Evolutionary conservation across 1,140 invertebrate genomes (phyloP).

Genomic region (Bicyclus anynana): DNA sequence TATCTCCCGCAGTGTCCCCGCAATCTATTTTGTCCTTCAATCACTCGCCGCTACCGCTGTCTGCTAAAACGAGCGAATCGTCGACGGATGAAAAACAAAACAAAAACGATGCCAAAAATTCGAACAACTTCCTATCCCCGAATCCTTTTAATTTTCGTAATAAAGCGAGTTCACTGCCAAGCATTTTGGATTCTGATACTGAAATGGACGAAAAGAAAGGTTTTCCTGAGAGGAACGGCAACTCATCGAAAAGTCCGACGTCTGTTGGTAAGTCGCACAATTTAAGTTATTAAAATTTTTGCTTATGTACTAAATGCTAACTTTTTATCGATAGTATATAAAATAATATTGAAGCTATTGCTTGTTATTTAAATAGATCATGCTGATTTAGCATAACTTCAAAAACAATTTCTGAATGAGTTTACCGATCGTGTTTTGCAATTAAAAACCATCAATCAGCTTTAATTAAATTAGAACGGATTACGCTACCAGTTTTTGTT

Average conservation of each 20-base stretch:
- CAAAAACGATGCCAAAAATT: slow-evolving; percentile 62
- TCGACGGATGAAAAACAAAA: slow-evolving; percentile 40
- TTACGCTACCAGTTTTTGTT: slow-evolving; percentile 10
- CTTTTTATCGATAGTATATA: too few relatives aligned
- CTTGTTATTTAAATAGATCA: too few relatives aligned
- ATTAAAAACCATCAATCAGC: too few relatives aligned
- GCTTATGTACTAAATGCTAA: too few relatives aligned
- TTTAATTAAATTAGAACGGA: not conserved
- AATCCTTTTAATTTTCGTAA: slow-evolving; percentile 79
- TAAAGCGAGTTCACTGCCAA: slow-evolving; percentile 86
- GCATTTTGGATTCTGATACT: slow-evolving; percentile 86
- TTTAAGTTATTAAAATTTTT: not conserved
- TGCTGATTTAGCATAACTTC: too few relatives aligned
- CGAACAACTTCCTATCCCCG: slow-evolving; percentile 78
- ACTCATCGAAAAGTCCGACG: slow-evolving; percentile 78
- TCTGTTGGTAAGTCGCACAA: slow-evolving; percentile 71
- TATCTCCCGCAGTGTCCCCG: slow-evolving; percentile 76
- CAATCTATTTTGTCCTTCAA: slow-evolving; percentile 59
- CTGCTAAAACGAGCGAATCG: slow-evolving; percentile 35
- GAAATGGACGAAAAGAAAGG: slow-evolving; percentile 79
- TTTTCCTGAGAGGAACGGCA: slow-evolving; percentile 64
- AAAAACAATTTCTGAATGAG: too few relatives aligned
- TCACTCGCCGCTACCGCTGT: slow-evolving; percentile 53
- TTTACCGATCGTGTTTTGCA: too few relatives aligned
- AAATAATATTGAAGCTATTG: too few relatives aligned